phyloP scores from a whole-genome alignment of 2,888 invertebrate genomes.

The Mystacides longicornis region DNA sequence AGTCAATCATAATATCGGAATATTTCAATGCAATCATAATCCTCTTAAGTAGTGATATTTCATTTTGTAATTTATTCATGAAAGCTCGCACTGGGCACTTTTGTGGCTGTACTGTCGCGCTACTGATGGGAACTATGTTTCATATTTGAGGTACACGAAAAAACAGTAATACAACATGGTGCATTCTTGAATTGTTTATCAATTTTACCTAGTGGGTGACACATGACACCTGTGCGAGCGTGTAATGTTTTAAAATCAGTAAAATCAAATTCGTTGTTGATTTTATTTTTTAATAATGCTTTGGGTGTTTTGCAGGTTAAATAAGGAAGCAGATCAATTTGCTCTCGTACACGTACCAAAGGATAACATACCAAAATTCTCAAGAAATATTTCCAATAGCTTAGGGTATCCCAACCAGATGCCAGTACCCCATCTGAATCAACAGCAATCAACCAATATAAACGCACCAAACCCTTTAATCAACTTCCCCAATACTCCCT shows the following conservation, averaged over 20 bases:
- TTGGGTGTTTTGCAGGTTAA: conserved; percentile 42
- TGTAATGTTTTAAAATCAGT: no score
- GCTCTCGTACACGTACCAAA: conserved; percentile 27
- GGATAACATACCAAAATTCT: conserved; percentile 12
- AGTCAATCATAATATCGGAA: not conserved
- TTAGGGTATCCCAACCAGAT: conserved; percentile 13
- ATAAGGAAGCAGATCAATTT: conserved; percentile 41
- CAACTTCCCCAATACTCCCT: not conserved
- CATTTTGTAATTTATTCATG: no score
- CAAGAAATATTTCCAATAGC: conserved; percentile 18
- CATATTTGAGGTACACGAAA: no score
- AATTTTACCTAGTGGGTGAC: no score
- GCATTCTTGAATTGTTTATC: no score
- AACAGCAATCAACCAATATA: not conserved
- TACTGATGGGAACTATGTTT: no score
- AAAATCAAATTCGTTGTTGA: no score
- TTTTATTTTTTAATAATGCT: conserved; percentile 7
- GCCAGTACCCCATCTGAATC: conserved; percentile 17
- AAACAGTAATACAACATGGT: no score
- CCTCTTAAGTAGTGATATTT: no score
- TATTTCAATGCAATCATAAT: not conserved
- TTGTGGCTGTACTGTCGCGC: no score
- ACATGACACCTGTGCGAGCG: no score
- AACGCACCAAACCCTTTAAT: not conserved
- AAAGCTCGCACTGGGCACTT: no score